These are phyloP conservation scores for Macroglossus sobrinus DNA, from an alignment of 2,113 vertebrate species.

Conservation along the genomic window DNA sequence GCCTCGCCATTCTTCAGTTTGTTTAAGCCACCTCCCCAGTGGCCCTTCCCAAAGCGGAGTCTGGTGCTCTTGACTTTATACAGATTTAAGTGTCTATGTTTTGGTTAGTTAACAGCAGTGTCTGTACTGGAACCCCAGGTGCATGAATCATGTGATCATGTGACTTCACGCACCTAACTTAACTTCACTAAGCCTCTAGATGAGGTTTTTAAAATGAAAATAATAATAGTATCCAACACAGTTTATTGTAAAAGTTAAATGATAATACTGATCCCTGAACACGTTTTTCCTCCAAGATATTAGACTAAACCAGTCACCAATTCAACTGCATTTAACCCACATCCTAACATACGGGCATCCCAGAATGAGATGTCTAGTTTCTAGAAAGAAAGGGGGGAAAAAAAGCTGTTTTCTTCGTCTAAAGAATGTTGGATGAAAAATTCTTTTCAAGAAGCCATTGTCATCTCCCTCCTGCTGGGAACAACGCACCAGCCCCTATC, in stretches of 20 bases:
- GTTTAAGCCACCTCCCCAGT: not conserved
- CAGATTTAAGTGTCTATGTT: too few species aligned
- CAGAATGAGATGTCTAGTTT: not conserved
- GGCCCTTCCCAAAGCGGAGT: not conserved
- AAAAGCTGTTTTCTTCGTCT: too few species aligned
- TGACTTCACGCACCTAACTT: not conserved
- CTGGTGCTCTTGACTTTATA: not conserved
- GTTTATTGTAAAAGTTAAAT: not conserved
- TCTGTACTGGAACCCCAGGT: not conserved
- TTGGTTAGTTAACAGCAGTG: fast-evolving
- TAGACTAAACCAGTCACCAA: not conserved
- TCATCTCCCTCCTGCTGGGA: not conserved
- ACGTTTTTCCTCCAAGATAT: not conserved
- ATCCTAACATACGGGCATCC: not conserved
- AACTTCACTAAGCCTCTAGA: not conserved
- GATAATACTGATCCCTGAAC: not conserved
- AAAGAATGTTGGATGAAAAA: not conserved
- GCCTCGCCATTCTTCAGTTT: not conserved
- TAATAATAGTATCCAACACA: not conserved
- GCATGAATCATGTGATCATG: too few species aligned
- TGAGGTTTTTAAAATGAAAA: not conserved
- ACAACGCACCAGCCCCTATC: too few species aligned
- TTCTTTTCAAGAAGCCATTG: not conserved
- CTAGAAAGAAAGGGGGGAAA: too few species aligned
- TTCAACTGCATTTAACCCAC: not conserved